Evolutionary conservation across 2,113 vertebrate species (phyloP), one percentile per base, ranked within the genome.

Genomic region (Oenanthe oenanthe): DNA sequence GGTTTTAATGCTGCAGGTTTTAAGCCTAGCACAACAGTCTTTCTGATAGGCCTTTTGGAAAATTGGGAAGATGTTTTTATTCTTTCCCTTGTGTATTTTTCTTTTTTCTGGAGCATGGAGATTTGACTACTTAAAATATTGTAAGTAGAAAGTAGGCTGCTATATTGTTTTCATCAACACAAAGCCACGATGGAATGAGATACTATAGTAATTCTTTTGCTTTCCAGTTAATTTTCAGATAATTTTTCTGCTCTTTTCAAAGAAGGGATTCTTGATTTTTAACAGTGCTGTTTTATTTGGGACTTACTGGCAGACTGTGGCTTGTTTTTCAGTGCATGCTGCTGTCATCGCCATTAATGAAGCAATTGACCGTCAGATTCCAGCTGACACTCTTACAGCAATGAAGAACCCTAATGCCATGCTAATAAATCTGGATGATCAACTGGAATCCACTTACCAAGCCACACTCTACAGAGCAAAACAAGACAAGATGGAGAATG

Each of bases 331-430:
- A 99, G 99, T 99, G 26, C 99, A 99, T 13, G 99, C 99, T 10
- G 99, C 99, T 28, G 99, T 99, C 56, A 99, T 99, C 73, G 99
- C 99, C 96, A 99, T 99, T 87, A 99, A 99, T 32, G 99, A 99
- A 26, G 99, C 99, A 66, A 97, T 99, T 5, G 99, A 99, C 91
- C 99, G 61, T 1, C 98, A 98, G 42, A 92, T 98, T 36, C 98
- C 99, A 3, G 97, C 98, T 25, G 99, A 98, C 65, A 99, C 99
- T 0, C 85, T 99, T 89, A 82, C 85, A 2, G 98, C 99, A 38
- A 97, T 99, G 98, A 98, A 98, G 82, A 99, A 99, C 96, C 99
- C 99, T 87, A 99, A 99, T 50, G 99, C 99, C 95, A 99, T 99
- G 99, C 97, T 99, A 66, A 97, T 99, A 86, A 98, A 99, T 77